phyloP scores from a whole-genome alignment of 2,797 vertebrate species.

The Bovichtus variegatus region DNA sequence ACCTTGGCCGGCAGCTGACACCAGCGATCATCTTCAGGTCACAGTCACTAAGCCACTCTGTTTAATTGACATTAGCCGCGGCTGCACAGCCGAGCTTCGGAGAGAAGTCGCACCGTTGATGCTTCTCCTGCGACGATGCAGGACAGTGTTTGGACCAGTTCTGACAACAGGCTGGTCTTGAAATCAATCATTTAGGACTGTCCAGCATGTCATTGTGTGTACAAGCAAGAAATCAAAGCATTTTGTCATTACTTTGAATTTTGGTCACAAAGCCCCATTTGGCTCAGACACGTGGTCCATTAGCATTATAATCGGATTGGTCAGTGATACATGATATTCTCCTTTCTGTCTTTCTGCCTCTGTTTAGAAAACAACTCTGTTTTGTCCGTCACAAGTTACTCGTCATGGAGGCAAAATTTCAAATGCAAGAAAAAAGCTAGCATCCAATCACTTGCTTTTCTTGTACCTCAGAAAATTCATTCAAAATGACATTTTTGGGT shows the following conservation, averaged over 20 bases:
- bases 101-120: slow-evolving; percentile 40
- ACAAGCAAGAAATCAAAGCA: background rate
- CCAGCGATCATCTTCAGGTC: slow-evolving; percentile 81
- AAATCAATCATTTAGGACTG: background rate
- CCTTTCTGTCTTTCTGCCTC: background rate
- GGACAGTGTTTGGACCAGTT: background rate
- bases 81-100: slow-evolving; percentile 22
- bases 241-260: slow-evolving; percentile 6
- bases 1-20: slow-evolving; percentile 84
- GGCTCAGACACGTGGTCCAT: background rate
- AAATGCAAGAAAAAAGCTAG: background rate
- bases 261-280: slow-evolving; percentile 1
- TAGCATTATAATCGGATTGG: background rate
- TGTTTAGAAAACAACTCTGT: background rate
- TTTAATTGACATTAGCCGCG: slow-evolving; percentile 83
- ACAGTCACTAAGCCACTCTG: slow-evolving; percentile 79
- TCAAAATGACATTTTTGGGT: background rate
- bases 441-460: background rate
- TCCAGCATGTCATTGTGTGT: background rate
- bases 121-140: background rate
- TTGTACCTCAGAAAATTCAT: background rate
- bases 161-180: background rate
- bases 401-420: background rate
- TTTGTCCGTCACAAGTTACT: background rate
- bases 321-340: background rate